Conservation (phyloP, 2,888 invertebrate genomes). For the Aromia moschata region DNA sequence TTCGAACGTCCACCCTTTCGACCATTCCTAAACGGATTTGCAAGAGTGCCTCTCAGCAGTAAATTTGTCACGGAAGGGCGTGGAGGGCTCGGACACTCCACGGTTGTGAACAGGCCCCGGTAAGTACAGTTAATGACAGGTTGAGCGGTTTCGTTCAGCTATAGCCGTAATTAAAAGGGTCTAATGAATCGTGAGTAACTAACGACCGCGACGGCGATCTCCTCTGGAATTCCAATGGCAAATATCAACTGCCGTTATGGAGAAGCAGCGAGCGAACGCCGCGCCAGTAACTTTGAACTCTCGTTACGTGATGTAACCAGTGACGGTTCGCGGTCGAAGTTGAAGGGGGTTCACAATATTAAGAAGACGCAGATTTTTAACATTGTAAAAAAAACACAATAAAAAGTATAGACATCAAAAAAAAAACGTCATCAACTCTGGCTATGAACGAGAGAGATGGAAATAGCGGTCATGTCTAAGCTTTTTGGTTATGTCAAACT, state of each 20-base stretch:
- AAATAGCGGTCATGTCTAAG: too few species aligned
- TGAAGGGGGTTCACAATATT: too few species aligned
- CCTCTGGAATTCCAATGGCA: slow-evolving; percentile 34
- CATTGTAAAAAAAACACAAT: too few species aligned
- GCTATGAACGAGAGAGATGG: too few species aligned
- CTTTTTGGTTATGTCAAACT: too few species aligned
- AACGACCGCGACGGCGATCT: slow-evolving; percentile 41
- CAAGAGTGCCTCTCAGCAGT: slow-evolving; percentile 11
- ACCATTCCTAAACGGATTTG: slow-evolving; percentile 14
- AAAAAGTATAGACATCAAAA: too few species aligned
- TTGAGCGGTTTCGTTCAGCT: slow-evolving; percentile 37
- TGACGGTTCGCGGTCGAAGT: too few species aligned
- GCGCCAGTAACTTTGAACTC: slow-evolving; percentile 9
- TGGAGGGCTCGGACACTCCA: slow-evolving; percentile 15
- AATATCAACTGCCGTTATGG: slow-evolving; percentile 8
- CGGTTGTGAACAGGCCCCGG: slow-evolving; percentile 14
- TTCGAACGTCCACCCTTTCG: slow-evolving; percentile 1
- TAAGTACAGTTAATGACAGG: slow-evolving; percentile 38
- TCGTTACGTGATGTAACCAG: background rate
- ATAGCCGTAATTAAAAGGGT: slow-evolving; percentile 47
- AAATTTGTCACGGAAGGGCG: slow-evolving; percentile 22
- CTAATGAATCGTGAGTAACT: slow-evolving; percentile 49
- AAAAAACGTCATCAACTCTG: too few species aligned
- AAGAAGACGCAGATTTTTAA: too few species aligned
- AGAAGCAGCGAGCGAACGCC: background rate